Percentiles rank a stretch among this genome's conserved stretches.
These are phyloP conservation scores for Pristiophorus japonicus DNA, from an alignment of 2,113 vertebrate species.

Conservation along the genomic window DNA sequence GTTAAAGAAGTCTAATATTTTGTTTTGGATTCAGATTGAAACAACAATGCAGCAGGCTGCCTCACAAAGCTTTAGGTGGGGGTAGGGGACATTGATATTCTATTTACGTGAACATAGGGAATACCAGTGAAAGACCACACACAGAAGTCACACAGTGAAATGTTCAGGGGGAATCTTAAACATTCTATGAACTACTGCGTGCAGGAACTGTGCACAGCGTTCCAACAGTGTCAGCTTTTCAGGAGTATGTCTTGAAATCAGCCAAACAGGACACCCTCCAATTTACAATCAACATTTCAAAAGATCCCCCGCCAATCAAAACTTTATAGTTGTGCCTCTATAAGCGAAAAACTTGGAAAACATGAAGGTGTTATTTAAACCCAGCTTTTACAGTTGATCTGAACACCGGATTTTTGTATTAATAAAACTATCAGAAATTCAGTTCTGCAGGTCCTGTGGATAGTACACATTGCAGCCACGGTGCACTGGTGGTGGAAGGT, in stretches of 20 bases:
- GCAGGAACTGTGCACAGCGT: neutral
- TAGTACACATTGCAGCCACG: neutral
- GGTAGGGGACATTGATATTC: neutral
- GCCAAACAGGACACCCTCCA: neutral
- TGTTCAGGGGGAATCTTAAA: neutral
- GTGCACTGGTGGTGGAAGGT: neutral
- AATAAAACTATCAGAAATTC: no score
- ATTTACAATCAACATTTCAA: neutral
- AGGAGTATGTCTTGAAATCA: neutral
- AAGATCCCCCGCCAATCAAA: neutral
- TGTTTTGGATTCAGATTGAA: neutral
- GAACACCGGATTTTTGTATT: no score
- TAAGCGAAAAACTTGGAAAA: neutral
- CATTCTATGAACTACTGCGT: neutral
- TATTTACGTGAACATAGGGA: neutral
- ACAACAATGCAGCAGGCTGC: neutral
- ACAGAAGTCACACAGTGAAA: neutral
- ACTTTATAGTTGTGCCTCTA: neutral
- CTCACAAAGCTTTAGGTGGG: neutral
- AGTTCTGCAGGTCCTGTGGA: neutral
- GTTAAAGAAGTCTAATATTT: neutral
- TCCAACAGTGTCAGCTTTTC: neutral
- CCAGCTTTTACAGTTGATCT: no score
- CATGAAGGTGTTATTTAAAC: no score
- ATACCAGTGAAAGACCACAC: neutral